Percentiles rank a stretch among this genome's conserved stretches.
Conservation (phyloP, 2,113 vertebrate genomes). For the Scomber scombrus region DNA sequence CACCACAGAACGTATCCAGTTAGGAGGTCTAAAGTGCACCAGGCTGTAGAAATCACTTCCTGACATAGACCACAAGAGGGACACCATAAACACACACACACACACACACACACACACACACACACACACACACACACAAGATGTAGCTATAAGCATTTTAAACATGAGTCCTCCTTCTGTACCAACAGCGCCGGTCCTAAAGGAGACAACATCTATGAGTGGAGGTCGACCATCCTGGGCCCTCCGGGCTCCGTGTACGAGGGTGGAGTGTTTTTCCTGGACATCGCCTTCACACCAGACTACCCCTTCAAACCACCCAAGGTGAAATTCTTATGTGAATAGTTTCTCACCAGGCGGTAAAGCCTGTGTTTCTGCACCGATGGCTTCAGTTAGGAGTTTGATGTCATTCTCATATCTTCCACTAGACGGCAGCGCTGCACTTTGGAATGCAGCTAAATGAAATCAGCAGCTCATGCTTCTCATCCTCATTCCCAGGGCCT, state of each 20-base stretch:
- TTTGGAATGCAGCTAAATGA: neutral
- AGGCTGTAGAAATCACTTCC: too few species aligned
- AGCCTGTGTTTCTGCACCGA: neutral
- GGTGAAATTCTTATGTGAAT: constrained; percentile 80
- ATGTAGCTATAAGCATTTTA: neutral
- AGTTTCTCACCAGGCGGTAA: neutral
- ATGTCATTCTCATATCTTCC: neutral
- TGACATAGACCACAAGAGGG: too few species aligned
- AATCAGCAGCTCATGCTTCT: neutral
- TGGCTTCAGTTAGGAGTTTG: neutral
- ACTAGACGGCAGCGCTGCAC: constrained; percentile 47
- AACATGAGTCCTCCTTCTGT: constrained; percentile 1
- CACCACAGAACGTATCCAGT: too few species aligned
- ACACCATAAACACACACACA: too few species aligned
- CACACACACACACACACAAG: too few species aligned
- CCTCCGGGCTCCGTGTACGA: constrained; percentile 77
- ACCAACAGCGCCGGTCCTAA: constrained; percentile 81
- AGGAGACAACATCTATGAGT: too few species aligned
- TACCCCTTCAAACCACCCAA: constrained; percentile 99
- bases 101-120: too few species aligned
- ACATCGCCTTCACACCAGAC: constrained; percentile 98
- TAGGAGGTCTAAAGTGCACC: too few species aligned
- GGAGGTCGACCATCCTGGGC: too few species aligned
- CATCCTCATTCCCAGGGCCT: neutral
- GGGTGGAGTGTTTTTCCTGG: constrained; percentile 97